phyloP scores from a whole-genome alignment of 2,113 vertebrate genomes.

The Thunnus maccoyii region DNA sequence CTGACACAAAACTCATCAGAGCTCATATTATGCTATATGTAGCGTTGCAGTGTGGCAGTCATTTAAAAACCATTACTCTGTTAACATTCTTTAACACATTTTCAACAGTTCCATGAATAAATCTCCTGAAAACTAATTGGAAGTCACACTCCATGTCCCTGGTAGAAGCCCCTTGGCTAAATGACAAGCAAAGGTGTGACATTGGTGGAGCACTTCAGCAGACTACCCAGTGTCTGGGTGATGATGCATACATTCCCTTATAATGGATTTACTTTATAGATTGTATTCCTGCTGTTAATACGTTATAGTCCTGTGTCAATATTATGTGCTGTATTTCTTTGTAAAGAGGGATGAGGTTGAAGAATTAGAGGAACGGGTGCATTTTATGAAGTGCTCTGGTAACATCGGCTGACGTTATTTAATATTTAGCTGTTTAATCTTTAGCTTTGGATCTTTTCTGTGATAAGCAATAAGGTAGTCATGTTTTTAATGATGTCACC shows the following conservation, averaged over 20 bases:
- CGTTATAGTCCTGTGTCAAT: not conserved
- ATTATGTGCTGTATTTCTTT: not conserved
- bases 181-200: slow-evolving; percentile 71
- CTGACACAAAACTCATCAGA: slow-evolving; percentile 55
- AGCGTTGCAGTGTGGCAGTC: slow-evolving; percentile 32
- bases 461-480: not conserved
- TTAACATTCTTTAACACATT: slow-evolving; percentile 72
- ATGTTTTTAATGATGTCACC: not conserved
- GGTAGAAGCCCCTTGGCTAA: slow-evolving; percentile 64
- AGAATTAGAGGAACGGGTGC: not conserved
- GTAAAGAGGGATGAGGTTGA: not conserved
- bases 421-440: not conserved
- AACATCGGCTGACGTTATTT: not conserved
- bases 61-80: slow-evolving; percentile 69
- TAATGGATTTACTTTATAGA: slow-evolving; percentile 39
- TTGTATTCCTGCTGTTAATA: slow-evolving; percentile 29
- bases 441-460: not conserved
- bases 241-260: slow-evolving; percentile 57
- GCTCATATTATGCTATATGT: slow-evolving; percentile 44
- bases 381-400: not conserved
- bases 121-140: slow-evolving; percentile 78
- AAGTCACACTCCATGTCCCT: slow-evolving; percentile 70
- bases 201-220: slow-evolving; percentile 38
- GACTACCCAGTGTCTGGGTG: slow-evolving; percentile 24
- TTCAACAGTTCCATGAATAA: slow-evolving; percentile 73